A percentile compares a stretch with the other conserved stretches of the same genome.
These are phyloP conservation scores for Neopipo cinnamomea DNA, from an alignment of 2,113 vertebrate genomes.

Conservation along the genomic window DNA sequence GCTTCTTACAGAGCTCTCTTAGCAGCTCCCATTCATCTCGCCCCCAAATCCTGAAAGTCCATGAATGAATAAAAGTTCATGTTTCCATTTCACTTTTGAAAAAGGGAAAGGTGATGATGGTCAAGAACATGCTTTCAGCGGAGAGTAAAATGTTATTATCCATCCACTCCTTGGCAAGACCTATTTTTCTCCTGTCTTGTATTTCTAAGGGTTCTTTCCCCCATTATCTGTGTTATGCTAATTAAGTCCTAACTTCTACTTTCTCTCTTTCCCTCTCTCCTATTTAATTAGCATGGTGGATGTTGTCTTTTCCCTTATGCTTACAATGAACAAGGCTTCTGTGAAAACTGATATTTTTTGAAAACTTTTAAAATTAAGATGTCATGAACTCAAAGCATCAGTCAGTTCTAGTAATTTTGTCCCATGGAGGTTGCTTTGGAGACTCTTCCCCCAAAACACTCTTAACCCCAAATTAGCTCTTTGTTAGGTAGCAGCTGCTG, in stretches of 20 bases:
- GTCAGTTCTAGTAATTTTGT: neutral
- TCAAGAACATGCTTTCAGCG: neutral
- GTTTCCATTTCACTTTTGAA: neutral
- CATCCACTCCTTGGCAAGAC: neutral
- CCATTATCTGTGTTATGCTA: neutral
- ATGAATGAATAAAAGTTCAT: neutral
- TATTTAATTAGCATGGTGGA: slow-evolving; percentile 6
- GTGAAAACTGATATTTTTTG: neutral
- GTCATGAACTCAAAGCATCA: slow-evolving; percentile 1
- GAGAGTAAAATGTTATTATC: neutral
- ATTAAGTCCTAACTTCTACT: neutral
- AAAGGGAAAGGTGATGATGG: neutral
- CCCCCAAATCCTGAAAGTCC: neutral
- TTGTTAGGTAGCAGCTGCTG: neutral
- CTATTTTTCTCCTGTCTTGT: neutral
- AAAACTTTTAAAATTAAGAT: slow-evolving; percentile 34
- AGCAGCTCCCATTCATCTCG: neutral
- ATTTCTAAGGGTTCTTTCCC: neutral
- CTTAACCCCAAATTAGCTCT: neutral
- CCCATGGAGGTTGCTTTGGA: neutral
- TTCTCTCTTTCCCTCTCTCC: neutral
- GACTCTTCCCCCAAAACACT: neutral
- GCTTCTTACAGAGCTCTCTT: neutral
- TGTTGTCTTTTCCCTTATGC: neutral
- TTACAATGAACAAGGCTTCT: neutral